Percentiles rank a stretch among this genome's conserved stretches.
These are phyloP conservation scores for Pipistrellus kuhlii DNA, from an alignment of 2,797 vertebrate genomes.

Conservation along the genomic window DNA sequence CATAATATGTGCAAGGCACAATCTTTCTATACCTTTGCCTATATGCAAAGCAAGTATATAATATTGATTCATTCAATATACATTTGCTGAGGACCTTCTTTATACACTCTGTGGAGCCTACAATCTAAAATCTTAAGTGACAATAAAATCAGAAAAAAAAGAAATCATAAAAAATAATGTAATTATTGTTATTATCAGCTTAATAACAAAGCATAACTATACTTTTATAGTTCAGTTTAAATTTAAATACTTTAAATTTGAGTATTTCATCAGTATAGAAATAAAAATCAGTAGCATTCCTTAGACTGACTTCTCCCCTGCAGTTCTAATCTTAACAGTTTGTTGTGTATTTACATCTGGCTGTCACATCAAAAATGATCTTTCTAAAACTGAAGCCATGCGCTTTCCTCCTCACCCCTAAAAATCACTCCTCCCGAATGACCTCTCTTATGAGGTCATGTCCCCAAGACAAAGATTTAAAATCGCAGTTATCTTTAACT, in stretches of 20 bases:
- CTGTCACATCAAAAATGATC: conserved; percentile 25
- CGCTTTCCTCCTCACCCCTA: neutral
- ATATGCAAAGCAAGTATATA: conserved; percentile 53
- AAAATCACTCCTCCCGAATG: neutral
- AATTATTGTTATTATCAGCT: neutral
- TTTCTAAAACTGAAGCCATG: conserved; percentile 34
- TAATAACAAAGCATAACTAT: conserved; percentile 10
- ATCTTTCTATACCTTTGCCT: neutral
- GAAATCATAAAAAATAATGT: neutral
- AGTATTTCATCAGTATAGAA: conserved; percentile 29
- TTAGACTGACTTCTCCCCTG: conserved; percentile 16
- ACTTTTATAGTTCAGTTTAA: conserved; percentile 14
- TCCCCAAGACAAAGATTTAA: neutral
- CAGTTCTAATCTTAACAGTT: conserved; percentile 13
- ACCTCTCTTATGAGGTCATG: conserved; percentile 3
- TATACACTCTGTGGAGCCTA: neutral
- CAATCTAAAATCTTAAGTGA: conserved; percentile 51
- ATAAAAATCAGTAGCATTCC: conserved; percentile 50
- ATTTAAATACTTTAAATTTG: conserved; percentile 1
- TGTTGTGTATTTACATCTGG: conserved; percentile 38
- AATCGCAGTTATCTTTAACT: neutral
- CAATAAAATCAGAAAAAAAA: conserved; percentile 45
- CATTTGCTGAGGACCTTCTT: neutral
- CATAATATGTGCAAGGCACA: neutral
- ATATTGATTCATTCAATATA: conserved; percentile 31